Percentiles rank a stretch among this genome's conserved stretches.
These are phyloP conservation scores for Athalia circularis DNA, from an alignment of 2,888 invertebrate species.

Conservation along the genomic window DNA sequence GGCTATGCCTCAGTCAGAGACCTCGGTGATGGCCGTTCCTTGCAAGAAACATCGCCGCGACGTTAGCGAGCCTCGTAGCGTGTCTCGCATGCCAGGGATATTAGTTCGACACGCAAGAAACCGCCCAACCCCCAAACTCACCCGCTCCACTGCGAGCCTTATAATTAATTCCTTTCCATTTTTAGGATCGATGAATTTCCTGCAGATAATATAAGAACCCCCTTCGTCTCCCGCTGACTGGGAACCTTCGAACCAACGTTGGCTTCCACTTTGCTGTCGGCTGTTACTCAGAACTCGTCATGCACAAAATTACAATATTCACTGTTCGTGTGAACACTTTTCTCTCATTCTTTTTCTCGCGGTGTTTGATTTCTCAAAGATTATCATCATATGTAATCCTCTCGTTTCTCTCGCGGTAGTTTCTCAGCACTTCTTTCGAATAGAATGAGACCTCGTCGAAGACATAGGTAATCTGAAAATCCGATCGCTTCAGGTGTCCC, in stretches of 20 bases:
- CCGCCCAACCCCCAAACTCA: slow-evolving; percentile 28
- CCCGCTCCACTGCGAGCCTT: background rate
- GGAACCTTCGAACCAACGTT: background rate
- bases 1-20: slow-evolving; percentile 24
- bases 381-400: too few species aligned
- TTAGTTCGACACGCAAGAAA: slow-evolving; percentile 45
- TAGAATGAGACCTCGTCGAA: slow-evolving; percentile 12
- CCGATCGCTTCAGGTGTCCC: slow-evolving; percentile 17
- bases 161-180: slow-evolving; percentile 43
- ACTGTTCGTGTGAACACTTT: background rate
- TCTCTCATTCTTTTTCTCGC: too few species aligned
- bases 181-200: slow-evolving; percentile 45
- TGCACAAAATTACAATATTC: slow-evolving; percentile 5
- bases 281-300: background rate
- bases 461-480: slow-evolving; percentile 17
- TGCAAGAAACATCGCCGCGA: slow-evolving; percentile 43
- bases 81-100: slow-evolving; percentile 47
- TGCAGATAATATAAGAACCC: slow-evolving; percentile 25
- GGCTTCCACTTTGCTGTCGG: background rate
- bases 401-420: background rate
- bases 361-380: too few species aligned
- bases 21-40: slow-evolving; percentile 39
- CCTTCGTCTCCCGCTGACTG: background rate
- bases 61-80: slow-evolving; percentile 31
- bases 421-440: slow-evolving; percentile 5